A percentile compares a stretch with the other conserved stretches of the same genome.
Evolutionary conservation across 2,797 vertebrate genomes (phyloP).

Genomic region (Alauda arvensis): DNA sequence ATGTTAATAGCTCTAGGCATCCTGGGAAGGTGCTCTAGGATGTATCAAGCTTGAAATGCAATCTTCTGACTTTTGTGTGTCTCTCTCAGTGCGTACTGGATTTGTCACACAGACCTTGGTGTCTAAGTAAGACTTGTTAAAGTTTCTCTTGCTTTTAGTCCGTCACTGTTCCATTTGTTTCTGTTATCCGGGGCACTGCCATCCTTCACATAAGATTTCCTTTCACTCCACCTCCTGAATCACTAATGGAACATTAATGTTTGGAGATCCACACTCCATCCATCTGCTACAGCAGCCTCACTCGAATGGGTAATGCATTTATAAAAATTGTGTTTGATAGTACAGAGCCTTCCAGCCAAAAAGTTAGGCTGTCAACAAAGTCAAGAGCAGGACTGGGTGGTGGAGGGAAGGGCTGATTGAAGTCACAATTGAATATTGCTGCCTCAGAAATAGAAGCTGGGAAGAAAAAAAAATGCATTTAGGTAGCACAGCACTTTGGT

Average conservation of each 20-base stretch:
- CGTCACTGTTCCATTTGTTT: slow-evolving; percentile 71
- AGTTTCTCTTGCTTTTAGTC: slow-evolving; percentile 67
- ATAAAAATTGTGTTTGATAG: slow-evolving; percentile 59
- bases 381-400: slow-evolving; percentile 34
- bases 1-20: slow-evolving; percentile 66
- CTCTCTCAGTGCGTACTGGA: slow-evolving; percentile 60
- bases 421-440: slow-evolving; percentile 26
- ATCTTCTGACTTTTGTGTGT: slow-evolving; percentile 61
- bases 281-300: slow-evolving; percentile 65
- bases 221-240: slow-evolving; percentile 62
- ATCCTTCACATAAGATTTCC: slow-evolving; percentile 60
- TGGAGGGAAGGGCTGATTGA: slow-evolving; percentile 54
- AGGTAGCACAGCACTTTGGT: slow-evolving; percentile 73
- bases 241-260: slow-evolving; percentile 62
- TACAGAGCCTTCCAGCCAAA: slow-evolving; percentile 67
- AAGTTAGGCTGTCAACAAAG: slow-evolving; percentile 52
- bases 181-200: slow-evolving; percentile 64
- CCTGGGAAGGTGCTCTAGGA: slow-evolving; percentile 64
- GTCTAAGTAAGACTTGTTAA: slow-evolving; percentile 68
- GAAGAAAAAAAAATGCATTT: neutral
- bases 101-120: slow-evolving; percentile 67
- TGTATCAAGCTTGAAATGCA: slow-evolving; percentile 60
- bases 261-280: slow-evolving; percentile 54
- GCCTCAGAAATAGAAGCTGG: slow-evolving; percentile 48
- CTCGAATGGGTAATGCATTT: slow-evolving; percentile 64